Conservation (phyloP, 1,140 invertebrate species). For the Euglossa dilemma region DNA sequence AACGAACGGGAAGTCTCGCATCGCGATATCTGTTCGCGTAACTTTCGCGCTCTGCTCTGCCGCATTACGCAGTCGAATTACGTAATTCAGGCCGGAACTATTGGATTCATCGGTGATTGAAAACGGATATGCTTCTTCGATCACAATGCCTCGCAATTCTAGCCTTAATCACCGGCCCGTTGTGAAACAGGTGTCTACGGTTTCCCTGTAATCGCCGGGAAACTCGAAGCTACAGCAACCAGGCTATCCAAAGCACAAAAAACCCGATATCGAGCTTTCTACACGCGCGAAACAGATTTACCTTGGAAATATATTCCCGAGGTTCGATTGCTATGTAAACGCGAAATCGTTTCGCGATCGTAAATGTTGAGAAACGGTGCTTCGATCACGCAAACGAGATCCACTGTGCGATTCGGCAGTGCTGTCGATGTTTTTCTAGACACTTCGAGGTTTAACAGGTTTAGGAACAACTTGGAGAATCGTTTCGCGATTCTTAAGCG, state of each 20-base stretch:
- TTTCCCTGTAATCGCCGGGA: background rate
- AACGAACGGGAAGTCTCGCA: background rate
- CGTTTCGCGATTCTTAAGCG: no score
- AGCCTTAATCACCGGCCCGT: background rate
- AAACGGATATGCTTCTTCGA: constrained; percentile 27
- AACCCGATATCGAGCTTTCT: no score
- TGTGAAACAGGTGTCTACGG: background rate
- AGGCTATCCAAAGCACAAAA: no score
- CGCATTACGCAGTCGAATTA: background rate
- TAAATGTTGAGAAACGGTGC: no score
- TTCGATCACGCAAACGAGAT: no score
- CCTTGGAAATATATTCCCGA: background rate
- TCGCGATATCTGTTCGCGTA: background rate
- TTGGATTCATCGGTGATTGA: constrained; percentile 12
- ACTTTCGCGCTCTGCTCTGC: background rate
- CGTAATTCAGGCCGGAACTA: constrained; percentile 32
- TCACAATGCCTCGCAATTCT: background rate
- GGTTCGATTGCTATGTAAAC: background rate
- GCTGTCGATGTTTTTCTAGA: no score
- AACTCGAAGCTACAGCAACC: no score
- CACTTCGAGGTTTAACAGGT: no score
- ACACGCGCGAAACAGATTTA: background rate
- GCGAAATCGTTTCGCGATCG: background rate
- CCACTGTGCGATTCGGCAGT: no score
- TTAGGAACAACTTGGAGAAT: no score